Evolutionary conservation across 2,888 invertebrate species (phyloP), one percentile per base, ranked within the genome.

Genomic region (Steinernema hermaphroditum): DNA sequence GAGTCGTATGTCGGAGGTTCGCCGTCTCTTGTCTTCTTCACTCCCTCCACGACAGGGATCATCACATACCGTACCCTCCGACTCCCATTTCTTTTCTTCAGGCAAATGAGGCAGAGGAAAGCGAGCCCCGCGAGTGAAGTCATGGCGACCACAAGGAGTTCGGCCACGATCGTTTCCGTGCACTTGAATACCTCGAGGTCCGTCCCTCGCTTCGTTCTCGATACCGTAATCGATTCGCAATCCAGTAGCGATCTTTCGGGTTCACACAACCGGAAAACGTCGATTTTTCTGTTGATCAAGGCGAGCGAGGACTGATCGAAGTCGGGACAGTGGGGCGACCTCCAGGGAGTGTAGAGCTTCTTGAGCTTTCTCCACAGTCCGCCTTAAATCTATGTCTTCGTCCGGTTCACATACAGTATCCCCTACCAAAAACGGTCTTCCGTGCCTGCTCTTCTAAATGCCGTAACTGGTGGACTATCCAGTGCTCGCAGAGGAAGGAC

Each of bases 1-100:
- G 29, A 29, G 16, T 62, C 62, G 62, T 62, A 62, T 8, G 32
- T 34, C 29, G 62, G 62, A 29, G 62, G 62, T n/a, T 29, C 29
- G 8, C n/a, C n/a, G n/a, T 62, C 62, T 16, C 32, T 62, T 16
- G n/a, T 46, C n/a, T 46, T 19, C 8, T 4, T 16, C 6, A n/a
- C 4, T 4, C 46, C 46, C n/a, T 46, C 46, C 46, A 19, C 22
- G 8, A 46, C 16, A 4, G 46, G n/a, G n/a, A 46, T 19, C n/a
- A 46, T 19, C 46, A 46, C 46, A 19, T 46, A 46, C 16, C 46
- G 16, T n/a, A 46, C 8, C n/a, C 22, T 19, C n/a, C 46, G 46
- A 2, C 16, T 19, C 46, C 22, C 14, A 14, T 19, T 16, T 19
- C n/a, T 46, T n/a, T 46, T 46, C 46, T 19, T 6, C 46, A 46